A percentile compares a stretch with the other conserved stretches of the same genome.
Conservation (phyloP, 1,140 invertebrate species). For the Lepidurus arcticus region DNA sequence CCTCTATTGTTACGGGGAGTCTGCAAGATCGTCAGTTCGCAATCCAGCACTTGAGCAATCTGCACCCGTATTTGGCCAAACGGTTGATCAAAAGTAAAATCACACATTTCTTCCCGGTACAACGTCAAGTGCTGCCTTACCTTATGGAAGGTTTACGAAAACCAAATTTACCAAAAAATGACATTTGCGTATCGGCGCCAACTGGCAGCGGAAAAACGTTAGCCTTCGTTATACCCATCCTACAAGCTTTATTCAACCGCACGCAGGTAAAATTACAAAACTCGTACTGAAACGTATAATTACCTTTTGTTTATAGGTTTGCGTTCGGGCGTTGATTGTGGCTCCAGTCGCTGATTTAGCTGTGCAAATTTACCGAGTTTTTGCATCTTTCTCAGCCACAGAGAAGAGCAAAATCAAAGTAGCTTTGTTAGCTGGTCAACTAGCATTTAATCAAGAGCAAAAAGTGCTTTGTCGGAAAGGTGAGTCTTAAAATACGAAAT, state of each 20-base stretch:
- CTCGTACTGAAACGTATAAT: not conserved
- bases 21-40: slow-evolving; percentile 55
- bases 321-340: slow-evolving; percentile 77
- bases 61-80: slow-evolving; percentile 58
- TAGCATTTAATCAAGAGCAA: slow-evolving; percentile 68
- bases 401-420: slow-evolving; percentile 62
- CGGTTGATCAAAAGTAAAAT: slow-evolving; percentile 67
- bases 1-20: slow-evolving; percentile 65
- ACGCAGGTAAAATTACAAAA: not conserved
- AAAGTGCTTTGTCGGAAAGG: slow-evolving; percentile 60
- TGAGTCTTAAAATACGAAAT: slow-evolving; percentile 42
- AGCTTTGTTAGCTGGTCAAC: slow-evolving; percentile 64
- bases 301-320: not conserved
- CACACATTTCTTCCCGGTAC: slow-evolving; percentile 76
- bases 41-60: slow-evolving; percentile 54
- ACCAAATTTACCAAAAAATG: slow-evolving; percentile 60
- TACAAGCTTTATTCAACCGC: slow-evolving; percentile 55
- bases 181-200: slow-evolving; percentile 94
- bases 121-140: slow-evolving; percentile 74
- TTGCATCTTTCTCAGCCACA: slow-evolving; percentile 61
- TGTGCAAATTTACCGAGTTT: slow-evolving; percentile 77
- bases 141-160: slow-evolving; percentile 58
- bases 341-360: slow-evolving; percentile 89
- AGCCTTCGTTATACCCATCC: slow-evolving; percentile 84
- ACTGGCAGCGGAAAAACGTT: slow-evolving; percentile 98